Base-by-base conservation (phyloP, 2,113 vertebrate genomes). In the Elachura formosa region DNA sequence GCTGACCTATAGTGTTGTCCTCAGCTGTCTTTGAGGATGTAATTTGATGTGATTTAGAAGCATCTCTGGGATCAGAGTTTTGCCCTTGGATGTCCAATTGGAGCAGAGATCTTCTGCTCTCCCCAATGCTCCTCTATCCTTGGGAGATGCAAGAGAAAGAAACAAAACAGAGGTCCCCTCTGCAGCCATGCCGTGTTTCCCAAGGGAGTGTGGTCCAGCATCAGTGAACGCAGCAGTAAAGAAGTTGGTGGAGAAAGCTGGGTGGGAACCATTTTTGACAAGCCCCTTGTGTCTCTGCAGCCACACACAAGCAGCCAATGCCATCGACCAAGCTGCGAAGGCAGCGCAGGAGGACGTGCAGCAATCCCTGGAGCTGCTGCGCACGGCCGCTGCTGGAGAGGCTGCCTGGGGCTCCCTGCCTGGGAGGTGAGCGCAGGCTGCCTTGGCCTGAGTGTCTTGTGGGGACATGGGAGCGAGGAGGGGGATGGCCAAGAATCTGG, bases 361-460 rank as follows among this genome's bases (percentile, higher is more conserved):
- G 85, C 97, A 98, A 69, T 98, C 97, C 0, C 91, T 98, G 87
- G 93, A 69, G 22, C 91, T 99, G 93, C 90, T 98, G 34, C 97
- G 67, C 1, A 45, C 48, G 0, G 98, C 98, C 1, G 48, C 96
- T 4, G 90, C 21, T 0, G 96, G 91, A 56, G 98, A 97, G 58
- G 93, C 22, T 1, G 22, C 93, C 21, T 82, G 96, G 0, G 58
- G 95, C 41, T 93, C 97, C 33, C 87, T 98, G 24, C 97, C 46
- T 54, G 46, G 41, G 54, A 98, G 79, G 99, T 99, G 97, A 86
- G 99, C 95, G 14, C 16, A 1, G 49, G 18, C 58, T 33, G 73
- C 2, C 2, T 4, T 19, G 7, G 0, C 24, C 49, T 3, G 5
- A 0, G 0, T 9, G 43, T 14, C 5, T 0, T 0, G 1, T 54